Conservation (phyloP, 1,140 invertebrate species). For the Euborellia annulipes region DNA sequence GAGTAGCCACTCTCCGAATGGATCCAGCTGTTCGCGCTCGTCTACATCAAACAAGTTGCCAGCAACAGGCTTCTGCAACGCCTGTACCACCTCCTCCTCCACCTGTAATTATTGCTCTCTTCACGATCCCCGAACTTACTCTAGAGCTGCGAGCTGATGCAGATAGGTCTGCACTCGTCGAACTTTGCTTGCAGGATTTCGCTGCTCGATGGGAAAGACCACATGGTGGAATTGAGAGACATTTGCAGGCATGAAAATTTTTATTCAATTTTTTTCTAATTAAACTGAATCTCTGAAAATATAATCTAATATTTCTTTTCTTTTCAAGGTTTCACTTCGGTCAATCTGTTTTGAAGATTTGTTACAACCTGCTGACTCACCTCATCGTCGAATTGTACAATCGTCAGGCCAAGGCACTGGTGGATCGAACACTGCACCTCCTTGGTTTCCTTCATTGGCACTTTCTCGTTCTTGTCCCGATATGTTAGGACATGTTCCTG, state of each 20-base stretch:
- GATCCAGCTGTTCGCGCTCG: constrained; percentile 37
- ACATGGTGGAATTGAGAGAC: no score
- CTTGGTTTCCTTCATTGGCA: constrained; percentile 28
- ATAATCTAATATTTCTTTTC: no score
- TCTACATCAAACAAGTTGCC: background rate
- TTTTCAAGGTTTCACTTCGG: constrained; percentile 47
- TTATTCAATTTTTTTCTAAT: background rate
- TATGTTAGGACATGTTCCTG: constrained; percentile 24
- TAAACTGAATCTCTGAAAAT: background rate
- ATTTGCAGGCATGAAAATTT: background rate
- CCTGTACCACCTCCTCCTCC: background rate
- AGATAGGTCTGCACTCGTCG: constrained; percentile 54
- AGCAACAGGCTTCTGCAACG: background rate
- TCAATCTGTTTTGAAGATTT: constrained; percentile 81
- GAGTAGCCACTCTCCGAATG: constrained; percentile 36
- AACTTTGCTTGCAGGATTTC: constrained; percentile 70
- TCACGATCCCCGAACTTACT: constrained; percentile 53
- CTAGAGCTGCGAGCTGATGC: constrained; percentile 52
- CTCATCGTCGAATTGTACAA: constrained; percentile 64
- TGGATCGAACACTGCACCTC: constrained; percentile 26
- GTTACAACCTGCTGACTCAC: constrained; percentile 53
- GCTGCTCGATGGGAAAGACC: no score
- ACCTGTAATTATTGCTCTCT: constrained; percentile 33
- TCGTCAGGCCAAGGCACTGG: constrained; percentile 30
- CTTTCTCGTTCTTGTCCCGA: constrained; percentile 76